Conservation (phyloP, 1,140 invertebrate species). For the Megathymus violae region DNA sequence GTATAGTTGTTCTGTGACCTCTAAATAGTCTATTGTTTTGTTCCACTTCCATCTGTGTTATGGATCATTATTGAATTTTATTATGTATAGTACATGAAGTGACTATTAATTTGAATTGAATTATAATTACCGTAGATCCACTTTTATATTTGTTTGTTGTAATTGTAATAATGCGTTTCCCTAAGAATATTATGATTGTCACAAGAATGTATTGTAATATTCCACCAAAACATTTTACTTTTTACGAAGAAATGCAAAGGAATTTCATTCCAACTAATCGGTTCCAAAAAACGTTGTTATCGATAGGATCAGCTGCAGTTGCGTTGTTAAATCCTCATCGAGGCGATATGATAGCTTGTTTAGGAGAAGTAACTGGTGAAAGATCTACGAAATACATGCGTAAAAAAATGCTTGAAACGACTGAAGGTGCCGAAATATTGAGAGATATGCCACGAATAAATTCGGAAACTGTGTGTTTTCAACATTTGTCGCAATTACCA, state of each 20-base stretch:
- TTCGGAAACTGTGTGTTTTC: slow-evolving; percentile 91
- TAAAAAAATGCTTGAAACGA: slow-evolving; percentile 86
- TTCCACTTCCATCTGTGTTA: too few relatives aligned
- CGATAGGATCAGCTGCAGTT: slow-evolving; percentile 91
- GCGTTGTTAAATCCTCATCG: slow-evolving; percentile 90
- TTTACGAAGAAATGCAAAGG: slow-evolving; percentile 71
- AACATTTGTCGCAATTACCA: slow-evolving; percentile 88
- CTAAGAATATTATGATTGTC: background rate
- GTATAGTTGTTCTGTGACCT: too few relatives aligned
- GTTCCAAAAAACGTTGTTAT: slow-evolving; percentile 90
- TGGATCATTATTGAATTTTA: too few relatives aligned
- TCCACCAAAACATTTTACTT: slow-evolving; percentile 39
- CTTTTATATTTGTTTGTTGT: slow-evolving; percentile 1
- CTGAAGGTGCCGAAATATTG: slow-evolving; percentile 90
- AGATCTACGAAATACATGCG: slow-evolving; percentile 88
- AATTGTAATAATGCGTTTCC: slow-evolving; percentile 36
- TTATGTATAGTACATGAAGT: too few relatives aligned
- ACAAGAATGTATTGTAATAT: slow-evolving; percentile 44
- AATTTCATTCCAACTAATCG: slow-evolving; percentile 89
- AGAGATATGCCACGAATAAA: slow-evolving; percentile 94
- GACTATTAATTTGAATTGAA: too few relatives aligned
- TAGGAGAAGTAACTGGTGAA: slow-evolving; percentile 95
- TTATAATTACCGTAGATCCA: background rate
- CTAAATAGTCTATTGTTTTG: too few relatives aligned
- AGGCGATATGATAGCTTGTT: slow-evolving; percentile 96